phyloP scores from a whole-genome alignment of 2,888 invertebrate genomes.

The Amblyjoppa proteus region DNA sequence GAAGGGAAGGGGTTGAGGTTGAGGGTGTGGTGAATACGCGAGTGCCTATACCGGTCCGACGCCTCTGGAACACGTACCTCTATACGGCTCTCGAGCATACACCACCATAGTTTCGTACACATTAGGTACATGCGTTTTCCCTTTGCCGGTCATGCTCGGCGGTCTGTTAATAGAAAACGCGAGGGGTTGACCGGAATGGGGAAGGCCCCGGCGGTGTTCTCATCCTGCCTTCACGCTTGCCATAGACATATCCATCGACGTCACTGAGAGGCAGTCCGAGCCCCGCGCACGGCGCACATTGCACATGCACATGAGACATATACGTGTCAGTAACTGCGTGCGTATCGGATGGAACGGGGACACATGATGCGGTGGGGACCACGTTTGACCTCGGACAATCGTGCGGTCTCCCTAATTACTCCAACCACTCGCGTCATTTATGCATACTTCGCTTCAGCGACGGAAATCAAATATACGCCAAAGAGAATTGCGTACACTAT shows the following conservation, averaged over 20 bases:
- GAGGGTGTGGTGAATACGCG: constrained; percentile 7
- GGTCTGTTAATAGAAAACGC: constrained; percentile 10
- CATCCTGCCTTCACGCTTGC: background rate
- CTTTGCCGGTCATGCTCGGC: constrained; percentile 11
- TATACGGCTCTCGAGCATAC: background rate
- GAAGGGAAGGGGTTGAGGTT: background rate
- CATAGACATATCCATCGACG: constrained; percentile 1
- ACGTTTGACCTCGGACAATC: background rate
- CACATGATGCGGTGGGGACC: background rate
- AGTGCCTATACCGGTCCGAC: background rate
- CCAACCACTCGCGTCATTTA: background rate
- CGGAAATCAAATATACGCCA: background rate
- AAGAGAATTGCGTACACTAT: background rate
- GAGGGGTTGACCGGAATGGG: background rate
- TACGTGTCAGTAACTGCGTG: background rate
- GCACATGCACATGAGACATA: background rate
- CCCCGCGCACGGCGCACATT: background rate
- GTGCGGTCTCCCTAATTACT: background rate
- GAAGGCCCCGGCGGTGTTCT: background rate
- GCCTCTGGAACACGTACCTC: background rate
- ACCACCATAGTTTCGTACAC: background rate
- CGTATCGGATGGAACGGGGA: background rate
- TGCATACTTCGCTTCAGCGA: background rate
- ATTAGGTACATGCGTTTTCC: constrained; percentile 1
- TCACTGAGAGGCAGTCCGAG: background rate